A percentile compares a stretch with the other conserved stretches of the same genome.
Conservation (phyloP, 2,888 invertebrate genomes). For the Epinotia brunnichana region DNA sequence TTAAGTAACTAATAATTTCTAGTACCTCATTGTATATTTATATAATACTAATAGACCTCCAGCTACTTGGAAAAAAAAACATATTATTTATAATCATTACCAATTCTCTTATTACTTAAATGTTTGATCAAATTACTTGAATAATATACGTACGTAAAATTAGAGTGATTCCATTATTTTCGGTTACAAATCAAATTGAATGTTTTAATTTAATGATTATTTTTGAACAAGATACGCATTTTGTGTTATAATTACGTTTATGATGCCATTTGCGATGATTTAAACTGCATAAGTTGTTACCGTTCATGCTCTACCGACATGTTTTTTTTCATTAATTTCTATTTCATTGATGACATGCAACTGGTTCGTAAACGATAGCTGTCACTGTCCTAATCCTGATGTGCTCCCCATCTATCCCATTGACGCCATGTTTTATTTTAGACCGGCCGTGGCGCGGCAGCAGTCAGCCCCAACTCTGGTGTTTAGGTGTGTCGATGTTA, state of each 20-base stretch:
- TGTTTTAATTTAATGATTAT: slow-evolving; percentile 18
- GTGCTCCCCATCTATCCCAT: slow-evolving; percentile 68
- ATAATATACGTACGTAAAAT: not conserved
- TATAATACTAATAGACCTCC: not conserved
- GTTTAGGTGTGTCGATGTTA: slow-evolving; percentile 85
- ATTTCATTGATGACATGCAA: slow-evolving; percentile 47
- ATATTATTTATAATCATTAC: not conserved
- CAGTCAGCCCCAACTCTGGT: slow-evolving; percentile 84
- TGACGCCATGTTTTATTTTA: slow-evolving; percentile 82
- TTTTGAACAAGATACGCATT: slow-evolving; percentile 26
- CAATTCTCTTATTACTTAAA: not conserved
- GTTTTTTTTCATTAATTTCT: too few relatives aligned
- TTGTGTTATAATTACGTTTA: slow-evolving; percentile 35
- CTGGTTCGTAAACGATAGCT: slow-evolving; percentile 49
- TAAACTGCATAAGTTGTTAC: not conserved
- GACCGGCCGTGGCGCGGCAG: slow-evolving; percentile 84
- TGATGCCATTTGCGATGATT: slow-evolving; percentile 30
- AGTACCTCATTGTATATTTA: not conserved
- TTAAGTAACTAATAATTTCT: slow-evolving; percentile 2
- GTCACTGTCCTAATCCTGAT: slow-evolving; percentile 52
- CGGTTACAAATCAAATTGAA: not conserved
- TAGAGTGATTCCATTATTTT: not conserved
- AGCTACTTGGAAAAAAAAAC: not conserved
- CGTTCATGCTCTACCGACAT: not conserved
- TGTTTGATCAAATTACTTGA: not conserved